Evolutionary conservation across 2,888 invertebrate species (phyloP), one percentile per base, ranked within the genome.

Genomic region (Noctuana brunneofusca): DNA sequence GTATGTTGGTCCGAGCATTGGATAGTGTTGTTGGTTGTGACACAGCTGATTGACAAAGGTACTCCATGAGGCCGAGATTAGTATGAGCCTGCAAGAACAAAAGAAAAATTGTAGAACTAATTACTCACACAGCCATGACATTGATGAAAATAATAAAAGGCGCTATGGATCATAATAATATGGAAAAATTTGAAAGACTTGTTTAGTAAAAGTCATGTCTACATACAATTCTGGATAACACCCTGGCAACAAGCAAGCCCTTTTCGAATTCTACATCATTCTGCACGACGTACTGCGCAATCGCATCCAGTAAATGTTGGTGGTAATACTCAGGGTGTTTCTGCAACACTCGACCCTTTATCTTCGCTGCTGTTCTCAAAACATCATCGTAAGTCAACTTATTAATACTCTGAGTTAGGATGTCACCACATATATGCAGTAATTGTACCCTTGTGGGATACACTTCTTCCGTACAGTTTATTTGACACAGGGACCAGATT

Each of bases 291-390:
- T 90, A 92, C 53, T 89, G 86, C 4, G 92, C 92, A 43, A 92
- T 86, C 1, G 89, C 86, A 70, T 95, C 93, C 72, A 94, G 81
- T 68, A 95, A 86, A 58, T 89, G 88, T 70, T 94, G 94, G 68
- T 94, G 92, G 70, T 95, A 95, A 75, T 92, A 95, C 75, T 90
- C 91, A 3, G 84, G 75, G 59, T 89, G 83, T 67, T 91, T 92
- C 67, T 83, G 83, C 64, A 86, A 64, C 64, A 91, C 84, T 65
- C 89, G 83, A 5, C 81, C 81, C 18, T 89, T 86, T 16, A 94
- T 73, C 76, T 86, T 93, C 0, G 88, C 84, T 1, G 93, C 76
- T 0, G 92, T 89, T 41, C 84, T 81, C 68, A 93, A 81, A 38
- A 94, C 79, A 16, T 93, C 93, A 0, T 86, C 81, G 64, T 87